Evolutionary conservation across 2,888 invertebrate genomes (phyloP), one percentile per base, ranked within the genome.

Genomic region (Cheilosia variabilis): DNA sequence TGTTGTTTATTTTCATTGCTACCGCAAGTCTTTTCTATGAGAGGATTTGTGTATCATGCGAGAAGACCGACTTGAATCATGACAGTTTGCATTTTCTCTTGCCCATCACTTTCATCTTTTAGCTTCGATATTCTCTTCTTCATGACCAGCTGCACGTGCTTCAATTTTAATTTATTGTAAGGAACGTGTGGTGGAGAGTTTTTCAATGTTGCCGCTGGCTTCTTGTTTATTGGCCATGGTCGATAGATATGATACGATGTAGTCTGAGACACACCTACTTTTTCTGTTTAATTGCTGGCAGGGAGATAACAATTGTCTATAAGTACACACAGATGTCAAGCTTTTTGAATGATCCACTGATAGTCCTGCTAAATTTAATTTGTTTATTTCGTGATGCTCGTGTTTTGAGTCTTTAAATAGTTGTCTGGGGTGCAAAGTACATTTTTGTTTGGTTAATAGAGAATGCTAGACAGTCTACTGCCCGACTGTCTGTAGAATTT

Each of bases 101-200:
- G 57, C 7, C 52, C 43, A 45, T 45, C 55, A 37, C 57, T 72
- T 19, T 34, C 60, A 52, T 75, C 17, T 37, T 41, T 69, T 71
- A 17, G 5, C n/a, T 79, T 60, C n/a, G 60, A 69, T 76, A 75
- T 65, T 71, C 31, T 31, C 17, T 62, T 71, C 66, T 84, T 69
- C 79, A 65, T 65, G 84, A 71, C 50, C 58, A 53, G 19, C 4
- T 84, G 80, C 84, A 84, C 84, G 84, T 84, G 84, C 71, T 80
- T 65, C 27, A 34, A 60, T 68, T 72, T 60, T 34, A 82, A 69
- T 75, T 69, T 5, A 63, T 66, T 50, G 53, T 7, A 60, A 43
- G 15, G 24, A 60, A 60, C 15, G 27, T 52, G 15, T 69, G n/a
- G 55, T 63, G 43, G 27, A 68, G 58, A 71, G 55, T 66, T 53